A percentile compares a stretch with the other conserved stretches of the same genome.
These are phyloP conservation scores for Tolmerus cingulatus DNA, from an alignment of 2,888 invertebrate species.

Conservation along the genomic window DNA sequence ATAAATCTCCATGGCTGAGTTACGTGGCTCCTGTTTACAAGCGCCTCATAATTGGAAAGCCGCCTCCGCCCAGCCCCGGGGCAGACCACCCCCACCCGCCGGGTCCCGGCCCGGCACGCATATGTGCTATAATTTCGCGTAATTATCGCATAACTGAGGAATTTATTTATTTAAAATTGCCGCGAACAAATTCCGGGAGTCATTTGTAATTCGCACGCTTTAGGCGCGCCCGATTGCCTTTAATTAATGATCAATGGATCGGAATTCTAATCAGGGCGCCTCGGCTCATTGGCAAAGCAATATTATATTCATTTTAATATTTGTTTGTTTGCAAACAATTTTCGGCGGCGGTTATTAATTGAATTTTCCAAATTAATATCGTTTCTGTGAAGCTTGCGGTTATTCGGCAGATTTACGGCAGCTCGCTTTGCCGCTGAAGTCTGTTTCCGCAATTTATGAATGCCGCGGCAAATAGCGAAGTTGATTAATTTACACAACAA, in stretches of 20 bases:
- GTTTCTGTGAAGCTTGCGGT: neutral
- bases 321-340: neutral
- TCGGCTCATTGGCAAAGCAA: neutral
- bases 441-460: neutral
- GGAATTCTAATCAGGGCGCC: neutral
- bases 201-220: neutral
- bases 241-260: neutral
- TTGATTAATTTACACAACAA: neutral
- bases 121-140: neutral
- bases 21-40: neutral
- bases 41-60: neutral
- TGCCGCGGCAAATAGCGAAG: neutral
- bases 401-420: neutral
- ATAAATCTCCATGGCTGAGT: conserved; percentile 3
- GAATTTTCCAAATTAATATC: neutral
- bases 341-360: neutral
- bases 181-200: neutral
- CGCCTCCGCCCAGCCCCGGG: neutral
- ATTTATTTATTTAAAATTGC: neutral
- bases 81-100: neutral
- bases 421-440: neutral
- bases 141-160: neutral
- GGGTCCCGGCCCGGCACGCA: neutral
- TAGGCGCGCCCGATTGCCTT: neutral
- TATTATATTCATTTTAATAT: neutral